Percentiles rank a stretch among this genome's conserved stretches.
Conservation (phyloP, 2,113 vertebrate species). For the Pseudolaguvia tuberculata region DNA sequence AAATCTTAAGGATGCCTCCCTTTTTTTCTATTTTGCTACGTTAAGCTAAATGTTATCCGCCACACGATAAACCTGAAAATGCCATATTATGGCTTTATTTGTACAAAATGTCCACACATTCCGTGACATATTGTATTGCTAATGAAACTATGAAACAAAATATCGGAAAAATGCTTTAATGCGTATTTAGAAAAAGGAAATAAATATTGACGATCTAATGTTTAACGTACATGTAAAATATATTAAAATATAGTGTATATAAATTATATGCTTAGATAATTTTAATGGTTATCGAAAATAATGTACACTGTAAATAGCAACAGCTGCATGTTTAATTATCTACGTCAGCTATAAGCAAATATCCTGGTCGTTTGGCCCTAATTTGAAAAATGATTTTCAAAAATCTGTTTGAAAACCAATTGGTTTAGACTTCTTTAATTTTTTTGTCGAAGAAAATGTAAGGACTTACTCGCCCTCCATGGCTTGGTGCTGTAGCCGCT, state of each 20-base stretch:
- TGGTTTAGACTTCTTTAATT: conserved; percentile 18
- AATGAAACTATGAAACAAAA: conserved; percentile 39
- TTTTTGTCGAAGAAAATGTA: conserved; percentile 61
- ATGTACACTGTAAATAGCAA: conserved; percentile 63
- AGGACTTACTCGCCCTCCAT: conserved; percentile 82
- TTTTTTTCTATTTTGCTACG: conserved; percentile 50
- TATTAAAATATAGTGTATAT: conserved; percentile 49
- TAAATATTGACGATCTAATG: conserved; percentile 22
- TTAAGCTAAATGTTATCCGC: conserved; percentile 49
- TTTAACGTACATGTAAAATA: conserved; percentile 41
- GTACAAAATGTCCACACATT: conserved; percentile 59
- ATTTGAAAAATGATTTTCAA: conserved; percentile 1
- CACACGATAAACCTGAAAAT: conserved; percentile 61
- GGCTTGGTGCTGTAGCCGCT: conserved; percentile 68
- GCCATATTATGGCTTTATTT: conserved; percentile 61
- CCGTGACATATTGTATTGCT: conserved; percentile 56
- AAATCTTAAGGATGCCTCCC: conserved; percentile 64
- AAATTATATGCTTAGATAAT: conserved; percentile 47
- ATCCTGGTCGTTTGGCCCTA: conserved; percentile 28
- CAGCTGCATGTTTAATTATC: conserved; percentile 62
- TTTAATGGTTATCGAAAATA: conserved; percentile 55
- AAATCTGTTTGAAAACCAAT: conserved; percentile 14
- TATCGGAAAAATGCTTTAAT: conserved; percentile 52
- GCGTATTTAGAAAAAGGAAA: conserved; percentile 41
- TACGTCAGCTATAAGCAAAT: conserved; percentile 42